Conservation (phyloP, 1,140 invertebrate species). For the Platorchestia sp. region DNA sequence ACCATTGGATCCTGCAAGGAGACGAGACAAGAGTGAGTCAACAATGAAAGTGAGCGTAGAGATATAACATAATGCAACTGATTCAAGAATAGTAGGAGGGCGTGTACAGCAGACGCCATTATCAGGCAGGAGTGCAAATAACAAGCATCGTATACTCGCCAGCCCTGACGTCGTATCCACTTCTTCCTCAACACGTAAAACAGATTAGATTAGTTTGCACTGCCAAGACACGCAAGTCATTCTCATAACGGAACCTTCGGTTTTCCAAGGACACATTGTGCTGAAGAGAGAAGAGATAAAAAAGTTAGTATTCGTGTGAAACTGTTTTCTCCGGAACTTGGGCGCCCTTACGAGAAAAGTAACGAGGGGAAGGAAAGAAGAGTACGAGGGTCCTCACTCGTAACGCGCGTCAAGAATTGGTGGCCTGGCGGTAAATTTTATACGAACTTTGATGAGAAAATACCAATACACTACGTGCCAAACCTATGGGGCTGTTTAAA, state of each 20-base stretch:
- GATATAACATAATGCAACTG: not conserved
- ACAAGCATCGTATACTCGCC: not conserved
- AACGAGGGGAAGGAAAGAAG: not conserved
- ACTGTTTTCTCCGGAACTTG: no score
- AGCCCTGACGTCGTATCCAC: not conserved
- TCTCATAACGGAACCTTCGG: not conserved
- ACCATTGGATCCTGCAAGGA: conserved; percentile 46
- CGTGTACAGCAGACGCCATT: not conserved
- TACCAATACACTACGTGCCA: no score
- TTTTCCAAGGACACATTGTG: no score
- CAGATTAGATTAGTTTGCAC: not conserved
- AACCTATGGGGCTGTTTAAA: no score
- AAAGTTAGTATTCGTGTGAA: no score
- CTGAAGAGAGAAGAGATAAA: no score
- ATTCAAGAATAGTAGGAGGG: not conserved
- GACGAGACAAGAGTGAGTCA: not conserved
- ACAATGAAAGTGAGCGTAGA: not conserved
- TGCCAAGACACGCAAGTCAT: not conserved
- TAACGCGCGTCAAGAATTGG: no score
- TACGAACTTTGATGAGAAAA: no score
- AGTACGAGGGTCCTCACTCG: not conserved
- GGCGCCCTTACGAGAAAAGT: not conserved
- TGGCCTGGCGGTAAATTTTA: no score
- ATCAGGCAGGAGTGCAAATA: not conserved
- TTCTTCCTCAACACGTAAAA: not conserved